These are phyloP conservation scores for Colistium nudipinnis DNA, from an alignment of 2,113 vertebrate species.

Conservation along the genomic window DNA sequence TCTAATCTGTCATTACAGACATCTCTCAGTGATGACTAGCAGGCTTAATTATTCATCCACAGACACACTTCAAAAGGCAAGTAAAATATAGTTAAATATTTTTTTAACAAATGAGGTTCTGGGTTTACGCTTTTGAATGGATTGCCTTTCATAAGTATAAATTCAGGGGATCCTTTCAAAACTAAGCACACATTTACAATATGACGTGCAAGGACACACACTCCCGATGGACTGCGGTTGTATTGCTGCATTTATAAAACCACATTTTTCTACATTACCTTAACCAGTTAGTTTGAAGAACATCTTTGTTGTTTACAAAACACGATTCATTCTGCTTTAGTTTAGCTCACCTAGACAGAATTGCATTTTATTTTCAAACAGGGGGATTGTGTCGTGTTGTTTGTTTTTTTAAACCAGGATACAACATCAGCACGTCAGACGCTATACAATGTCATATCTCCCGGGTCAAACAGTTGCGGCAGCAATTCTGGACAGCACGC, in stretches of 20 bases:
- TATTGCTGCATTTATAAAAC: not conserved
- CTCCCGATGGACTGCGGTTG: not conserved
- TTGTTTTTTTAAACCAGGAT: slow-evolving; percentile 4
- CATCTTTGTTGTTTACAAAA: not conserved
- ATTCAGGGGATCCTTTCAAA: not conserved
- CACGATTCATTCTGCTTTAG: not conserved
- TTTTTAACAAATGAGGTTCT: slow-evolving; percentile 10
- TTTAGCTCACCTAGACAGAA: not conserved
- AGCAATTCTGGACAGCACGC: slow-evolving; percentile 52
- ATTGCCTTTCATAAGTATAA: slow-evolving; percentile 2
- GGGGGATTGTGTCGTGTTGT: not conserved
- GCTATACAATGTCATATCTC: slow-evolving; percentile 31
- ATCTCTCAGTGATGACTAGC: slow-evolving; percentile 43
- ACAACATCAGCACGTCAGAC: slow-evolving; percentile 23
- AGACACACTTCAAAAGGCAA: slow-evolving; percentile 46
- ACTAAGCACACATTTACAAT: not conserved
- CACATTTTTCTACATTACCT: not conserved
- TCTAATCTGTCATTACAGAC: slow-evolving; percentile 66
- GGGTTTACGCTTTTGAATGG: not conserved
- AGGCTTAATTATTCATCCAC: slow-evolving; percentile 63
- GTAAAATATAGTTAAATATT: slow-evolving; percentile 30
- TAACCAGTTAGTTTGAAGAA: not conserved
- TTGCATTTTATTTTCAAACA: not conserved
- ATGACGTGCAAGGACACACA: not conserved
- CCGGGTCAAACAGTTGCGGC: slow-evolving; percentile 52